A percentile compares a stretch with the other conserved stretches of the same genome.
phyloP scores from a whole-genome alignment of 2,797 vertebrate genomes.

The Coendou prehensilis region DNA sequence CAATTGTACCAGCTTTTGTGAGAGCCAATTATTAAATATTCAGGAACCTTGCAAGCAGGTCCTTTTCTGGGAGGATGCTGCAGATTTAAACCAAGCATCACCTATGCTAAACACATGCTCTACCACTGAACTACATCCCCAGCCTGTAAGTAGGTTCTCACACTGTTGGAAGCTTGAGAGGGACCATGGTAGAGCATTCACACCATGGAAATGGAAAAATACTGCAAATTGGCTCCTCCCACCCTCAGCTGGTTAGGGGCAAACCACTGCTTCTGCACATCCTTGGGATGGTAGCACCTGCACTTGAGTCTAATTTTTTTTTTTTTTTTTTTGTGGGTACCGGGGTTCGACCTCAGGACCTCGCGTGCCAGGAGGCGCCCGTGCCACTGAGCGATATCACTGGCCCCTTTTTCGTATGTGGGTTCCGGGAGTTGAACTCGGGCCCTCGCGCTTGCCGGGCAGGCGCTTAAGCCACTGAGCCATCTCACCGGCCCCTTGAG shows the following conservation, averaged over 20 bases:
- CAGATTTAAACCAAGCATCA: background rate
- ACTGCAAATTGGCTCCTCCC: background rate
- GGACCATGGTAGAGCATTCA: background rate
- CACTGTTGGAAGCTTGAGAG: background rate
- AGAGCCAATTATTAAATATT: background rate
- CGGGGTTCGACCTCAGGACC: no score
- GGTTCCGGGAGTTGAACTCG: no score
- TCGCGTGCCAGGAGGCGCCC: no score
- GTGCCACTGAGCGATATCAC: no score
- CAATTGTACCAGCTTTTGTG: background rate
- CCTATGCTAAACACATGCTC: background rate
- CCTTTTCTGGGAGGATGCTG: background rate
- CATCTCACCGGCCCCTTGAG: no score
- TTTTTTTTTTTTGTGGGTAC: no score
- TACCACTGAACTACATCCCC: background rate
- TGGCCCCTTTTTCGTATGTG: no score
- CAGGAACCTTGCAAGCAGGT: background rate
- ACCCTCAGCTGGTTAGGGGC: background rate
- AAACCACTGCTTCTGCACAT: background rate
- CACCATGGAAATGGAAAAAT: background rate
- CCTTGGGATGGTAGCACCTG: background rate
- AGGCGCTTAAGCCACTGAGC: no score
- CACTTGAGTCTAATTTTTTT: slow-evolving; percentile 59
- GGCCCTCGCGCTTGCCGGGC: no score
- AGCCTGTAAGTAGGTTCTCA: background rate